Evolutionary conservation across 2,113 vertebrate genomes (phyloP), one percentile per base, ranked within the genome.

Genomic region (Plotosus lineatus): DNA sequence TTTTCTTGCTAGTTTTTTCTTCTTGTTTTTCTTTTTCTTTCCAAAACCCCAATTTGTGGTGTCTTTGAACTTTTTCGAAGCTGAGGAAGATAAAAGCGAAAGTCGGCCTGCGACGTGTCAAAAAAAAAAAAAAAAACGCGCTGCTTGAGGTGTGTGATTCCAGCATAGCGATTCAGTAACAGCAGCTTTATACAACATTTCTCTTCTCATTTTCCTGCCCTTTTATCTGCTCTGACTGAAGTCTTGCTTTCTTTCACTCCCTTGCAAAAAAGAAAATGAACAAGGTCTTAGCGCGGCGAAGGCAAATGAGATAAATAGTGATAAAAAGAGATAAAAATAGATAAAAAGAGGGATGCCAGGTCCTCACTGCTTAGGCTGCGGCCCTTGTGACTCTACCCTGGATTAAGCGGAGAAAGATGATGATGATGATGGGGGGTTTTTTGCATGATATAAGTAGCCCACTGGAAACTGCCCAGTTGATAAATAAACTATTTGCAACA

Each of bases 141-240:
- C 28, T 50, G 80, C 84, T 77, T 86, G 38, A 40, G 73, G 77
- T 84, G 82, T 84, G 82, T 31, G 19, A 79, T 78, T 76, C 26
- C 48, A 21, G 48, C 11, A 9, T 21, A 55, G 42, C 23, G 33
- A 81, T 80, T 60, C 48, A 69, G 17, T n/a, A 82, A 86, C 28
- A 44, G 33, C 77, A 87, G 75, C 84, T 76, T 81, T 85, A 69
- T 55, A 81, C 44, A 85, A 44, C 48, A 79, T 81, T 19, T 15
- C 14, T 77, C 38, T 75, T 65, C 89, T 86, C 56, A 79, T 80
- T 86, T 81, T 75, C 36, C 44, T 21, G 36, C 50, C 26, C 63
- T 89, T 89, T 91, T 80, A 88, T 90, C 88, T 85, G 6, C 8
- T 60, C 85, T 85, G 85, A 87, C 87, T 87, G 84, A 89, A 89